These are phyloP conservation scores for Drosophila prostipennis DNA, from an alignment of 2,888 invertebrate genomes.

Conservation along the genomic window DNA sequence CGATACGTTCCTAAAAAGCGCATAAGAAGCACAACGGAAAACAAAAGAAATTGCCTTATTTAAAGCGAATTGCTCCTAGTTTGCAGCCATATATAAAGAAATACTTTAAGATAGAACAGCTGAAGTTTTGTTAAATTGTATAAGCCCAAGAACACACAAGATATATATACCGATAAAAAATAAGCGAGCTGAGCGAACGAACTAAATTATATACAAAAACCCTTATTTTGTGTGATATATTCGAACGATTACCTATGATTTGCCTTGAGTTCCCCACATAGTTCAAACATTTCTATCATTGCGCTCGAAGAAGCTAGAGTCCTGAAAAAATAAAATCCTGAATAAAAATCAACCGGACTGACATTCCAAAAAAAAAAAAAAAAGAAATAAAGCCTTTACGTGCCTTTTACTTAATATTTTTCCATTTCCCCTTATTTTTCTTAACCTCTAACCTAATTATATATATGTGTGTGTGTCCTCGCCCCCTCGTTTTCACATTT, in stretches of 20 bases:
- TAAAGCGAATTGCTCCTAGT: slow-evolving; percentile 72
- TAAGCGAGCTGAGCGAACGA: slow-evolving; percentile 38
- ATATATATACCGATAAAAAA: slow-evolving; percentile 13
- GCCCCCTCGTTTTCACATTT: slow-evolving; percentile 19
- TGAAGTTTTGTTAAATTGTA: slow-evolving; percentile 41
- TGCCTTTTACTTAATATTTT: slow-evolving; percentile 62
- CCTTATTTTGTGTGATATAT: slow-evolving; percentile 21
- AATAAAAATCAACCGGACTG: slow-evolving; percentile 5
- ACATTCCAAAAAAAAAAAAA: slow-evolving; percentile 5
- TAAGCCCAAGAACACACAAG: slow-evolving; percentile 30
- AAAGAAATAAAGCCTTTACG: slow-evolving; percentile 62
- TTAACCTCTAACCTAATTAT: slow-evolving; percentile 14
- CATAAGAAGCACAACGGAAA: slow-evolving; percentile 24
- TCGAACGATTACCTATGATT: slow-evolving; percentile 36
- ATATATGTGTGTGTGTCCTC: slow-evolving; percentile 33
- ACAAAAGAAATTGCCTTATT: slow-evolving; percentile 68
- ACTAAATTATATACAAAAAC: slow-evolving; percentile 17
- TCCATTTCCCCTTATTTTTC: slow-evolving; percentile 20
- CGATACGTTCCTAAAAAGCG: slow-evolving; percentile 72
- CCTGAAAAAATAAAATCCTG: slow-evolving; percentile 3
- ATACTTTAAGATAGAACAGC: slow-evolving; percentile 39
- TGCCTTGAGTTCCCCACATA: slow-evolving; percentile 33
- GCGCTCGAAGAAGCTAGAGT: slow-evolving; percentile 45
- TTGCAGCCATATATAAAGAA: slow-evolving; percentile 60
- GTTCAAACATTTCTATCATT: slow-evolving; percentile 81